Conservation (phyloP, 1,140 invertebrate species). For the Lamellibrachia luymesi region DNA sequence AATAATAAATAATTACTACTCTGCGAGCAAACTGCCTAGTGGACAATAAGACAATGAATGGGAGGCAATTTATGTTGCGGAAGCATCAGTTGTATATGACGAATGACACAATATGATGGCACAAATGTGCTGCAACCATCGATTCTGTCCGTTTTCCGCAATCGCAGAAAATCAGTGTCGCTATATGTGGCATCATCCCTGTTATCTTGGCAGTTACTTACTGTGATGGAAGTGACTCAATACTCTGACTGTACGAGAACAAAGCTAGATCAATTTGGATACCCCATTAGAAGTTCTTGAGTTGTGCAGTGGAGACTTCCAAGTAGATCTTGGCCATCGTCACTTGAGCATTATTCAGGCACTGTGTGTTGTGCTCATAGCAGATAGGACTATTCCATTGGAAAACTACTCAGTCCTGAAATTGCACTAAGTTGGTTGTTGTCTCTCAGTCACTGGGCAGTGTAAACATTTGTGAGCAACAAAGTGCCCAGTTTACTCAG, state of each 20-base stretch:
- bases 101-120: no score
- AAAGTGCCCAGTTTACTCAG: background rate
- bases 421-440: background rate
- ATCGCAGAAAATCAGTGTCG: background rate
- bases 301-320: background rate
- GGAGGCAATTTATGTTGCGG: no score
- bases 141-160: no score
- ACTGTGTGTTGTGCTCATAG: background rate
- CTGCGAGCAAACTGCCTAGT: no score
- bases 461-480: background rate
- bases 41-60: no score
- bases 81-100: no score
- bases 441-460: background rate
- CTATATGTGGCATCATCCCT: background rate
- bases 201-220: background rate
- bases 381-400: background rate
- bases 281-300: background rate
- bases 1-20: no score
- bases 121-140: no score
- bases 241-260: background rate
- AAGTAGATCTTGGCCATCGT: background rate
- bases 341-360: background rate
- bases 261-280: background rate
- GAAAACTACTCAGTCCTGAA: background rate
- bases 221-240: background rate